phyloP scores from a whole-genome alignment of 2,797 vertebrate species.

The Mallotus villosus region DNA sequence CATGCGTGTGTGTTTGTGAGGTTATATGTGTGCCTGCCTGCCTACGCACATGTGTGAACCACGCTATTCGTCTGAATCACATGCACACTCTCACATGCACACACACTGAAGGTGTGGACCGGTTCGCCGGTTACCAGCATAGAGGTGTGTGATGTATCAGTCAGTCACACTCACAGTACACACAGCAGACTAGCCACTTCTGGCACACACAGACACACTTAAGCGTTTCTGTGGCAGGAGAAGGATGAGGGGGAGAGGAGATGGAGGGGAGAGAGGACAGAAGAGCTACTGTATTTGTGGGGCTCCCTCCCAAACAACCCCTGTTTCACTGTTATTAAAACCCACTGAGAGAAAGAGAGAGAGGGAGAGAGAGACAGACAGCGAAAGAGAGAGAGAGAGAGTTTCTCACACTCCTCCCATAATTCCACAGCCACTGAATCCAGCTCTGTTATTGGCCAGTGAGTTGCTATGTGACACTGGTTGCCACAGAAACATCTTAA shows the following conservation, averaged over 20 bases:
- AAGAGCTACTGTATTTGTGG: slow-evolving; percentile 19
- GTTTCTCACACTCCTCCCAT: slow-evolving; percentile 25
- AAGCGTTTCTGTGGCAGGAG: background rate
- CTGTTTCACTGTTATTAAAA: slow-evolving; percentile 25
- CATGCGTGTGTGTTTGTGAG: background rate
- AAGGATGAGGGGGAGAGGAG: background rate
- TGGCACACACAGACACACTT: slow-evolving; percentile 18
- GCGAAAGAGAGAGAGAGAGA: slow-evolving; percentile 9
- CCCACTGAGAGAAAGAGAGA: slow-evolving; percentile 13
- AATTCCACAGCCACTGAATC: slow-evolving; percentile 49
- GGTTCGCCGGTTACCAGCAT: too few relatives aligned
- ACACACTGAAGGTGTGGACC: too few relatives aligned
- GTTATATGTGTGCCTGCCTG: too few relatives aligned
- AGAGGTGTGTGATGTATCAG: background rate
- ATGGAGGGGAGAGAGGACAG: background rate
- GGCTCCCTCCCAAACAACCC: slow-evolving; percentile 8
- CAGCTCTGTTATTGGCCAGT: slow-evolving; percentile 45
- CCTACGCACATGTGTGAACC: too few relatives aligned
- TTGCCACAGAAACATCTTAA: slow-evolving; percentile 74
- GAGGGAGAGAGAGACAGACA: slow-evolving; percentile 5
- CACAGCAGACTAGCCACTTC: background rate
- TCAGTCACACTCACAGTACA: background rate
- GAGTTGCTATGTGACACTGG: slow-evolving; percentile 67
- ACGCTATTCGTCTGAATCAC: background rate
- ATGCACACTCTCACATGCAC: too few relatives aligned